Evolutionary conservation across 2,888 invertebrate species (phyloP).

Genomic region (Chymomyza amoena): DNA sequence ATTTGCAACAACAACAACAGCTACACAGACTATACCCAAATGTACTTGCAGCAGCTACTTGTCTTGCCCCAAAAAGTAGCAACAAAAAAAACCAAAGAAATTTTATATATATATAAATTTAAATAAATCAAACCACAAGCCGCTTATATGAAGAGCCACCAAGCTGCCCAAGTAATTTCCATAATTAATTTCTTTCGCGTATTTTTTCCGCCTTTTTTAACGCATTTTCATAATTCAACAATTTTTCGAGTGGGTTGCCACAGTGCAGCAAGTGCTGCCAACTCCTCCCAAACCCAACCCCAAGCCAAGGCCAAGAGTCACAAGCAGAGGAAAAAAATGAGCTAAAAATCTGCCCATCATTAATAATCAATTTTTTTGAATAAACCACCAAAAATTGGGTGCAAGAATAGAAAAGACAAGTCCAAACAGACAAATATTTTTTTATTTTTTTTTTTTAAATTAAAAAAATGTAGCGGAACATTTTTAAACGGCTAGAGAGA

Average conservation of each 20-base stretch:
- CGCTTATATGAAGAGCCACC: constrained; percentile 39
- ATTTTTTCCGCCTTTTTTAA: constrained; percentile 59
- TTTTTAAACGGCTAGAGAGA: not conserved
- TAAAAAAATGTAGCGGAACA: not conserved
- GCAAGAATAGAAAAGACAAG: constrained; percentile 13
- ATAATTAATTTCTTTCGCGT: constrained; percentile 75
- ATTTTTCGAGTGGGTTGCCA: constrained; percentile 16
- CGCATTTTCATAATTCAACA: constrained; percentile 56
- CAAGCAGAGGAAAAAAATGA: not conserved
- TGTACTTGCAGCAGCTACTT: constrained; percentile 39
- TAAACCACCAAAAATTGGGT: constrained; percentile 14
- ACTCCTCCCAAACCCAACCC: too few species aligned
- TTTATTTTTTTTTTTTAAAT: not conserved
- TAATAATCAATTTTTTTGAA: constrained; percentile 61
- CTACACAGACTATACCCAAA: constrained; percentile 36
- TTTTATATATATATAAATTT: constrained; percentile 29
- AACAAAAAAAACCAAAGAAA: constrained; percentile 17
- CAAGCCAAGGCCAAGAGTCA: not conserved
- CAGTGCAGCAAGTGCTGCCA: not conserved
- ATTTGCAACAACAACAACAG: constrained; percentile 42
- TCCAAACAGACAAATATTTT: constrained; percentile 2
- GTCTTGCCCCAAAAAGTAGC: not conserved
- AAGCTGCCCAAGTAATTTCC: constrained; percentile 67
- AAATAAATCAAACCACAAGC: constrained; percentile 70
- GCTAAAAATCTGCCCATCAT: constrained; percentile 45